Percentiles rank a stretch among this genome's conserved stretches.
Conservation (phyloP, 2,888 invertebrate species). For the Bombyx huttoni region DNA sequence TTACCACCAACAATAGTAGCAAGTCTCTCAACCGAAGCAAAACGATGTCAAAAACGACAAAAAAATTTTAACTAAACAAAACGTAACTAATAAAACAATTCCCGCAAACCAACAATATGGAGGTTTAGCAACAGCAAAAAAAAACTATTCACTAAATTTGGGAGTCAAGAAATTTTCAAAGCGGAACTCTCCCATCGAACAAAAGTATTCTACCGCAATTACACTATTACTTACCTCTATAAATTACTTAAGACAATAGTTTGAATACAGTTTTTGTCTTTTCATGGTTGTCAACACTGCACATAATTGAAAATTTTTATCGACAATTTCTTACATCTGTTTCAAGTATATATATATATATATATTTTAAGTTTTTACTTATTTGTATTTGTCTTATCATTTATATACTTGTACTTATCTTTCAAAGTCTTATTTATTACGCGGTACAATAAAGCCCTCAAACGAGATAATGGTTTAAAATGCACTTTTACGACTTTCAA, state of each 20-base stretch:
- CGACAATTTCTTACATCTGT: constrained; percentile 14
- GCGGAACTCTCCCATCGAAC: constrained; percentile 24
- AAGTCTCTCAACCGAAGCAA: constrained; percentile 38
- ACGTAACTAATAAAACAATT: constrained; percentile 15
- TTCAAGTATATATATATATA: constrained; percentile 23
- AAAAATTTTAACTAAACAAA: background rate
- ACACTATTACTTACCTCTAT: constrained; percentile 46
- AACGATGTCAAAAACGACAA: constrained; percentile 4
- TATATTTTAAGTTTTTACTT: background rate
- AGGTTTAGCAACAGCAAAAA: constrained; percentile 24
- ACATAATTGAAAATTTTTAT: constrained; percentile 31
- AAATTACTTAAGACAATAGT: constrained; percentile 44
- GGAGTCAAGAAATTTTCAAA: constrained; percentile 30
- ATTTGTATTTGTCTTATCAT: background rate
- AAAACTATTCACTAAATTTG: background rate
- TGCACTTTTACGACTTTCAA: background rate
- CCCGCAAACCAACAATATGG: constrained; percentile 21
- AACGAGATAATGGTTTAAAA: background rate
- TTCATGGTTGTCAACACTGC: constrained; percentile 52
- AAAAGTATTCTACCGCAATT: constrained; percentile 53
- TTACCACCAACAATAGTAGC: constrained; percentile 20
- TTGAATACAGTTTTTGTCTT: constrained; percentile 27
- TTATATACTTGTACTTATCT: background rate
- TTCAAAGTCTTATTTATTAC: background rate
- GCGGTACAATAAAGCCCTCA: background rate